Base-by-base conservation (phyloP, 1,140 invertebrate species). In the Melanaphis sacchari region DNA sequence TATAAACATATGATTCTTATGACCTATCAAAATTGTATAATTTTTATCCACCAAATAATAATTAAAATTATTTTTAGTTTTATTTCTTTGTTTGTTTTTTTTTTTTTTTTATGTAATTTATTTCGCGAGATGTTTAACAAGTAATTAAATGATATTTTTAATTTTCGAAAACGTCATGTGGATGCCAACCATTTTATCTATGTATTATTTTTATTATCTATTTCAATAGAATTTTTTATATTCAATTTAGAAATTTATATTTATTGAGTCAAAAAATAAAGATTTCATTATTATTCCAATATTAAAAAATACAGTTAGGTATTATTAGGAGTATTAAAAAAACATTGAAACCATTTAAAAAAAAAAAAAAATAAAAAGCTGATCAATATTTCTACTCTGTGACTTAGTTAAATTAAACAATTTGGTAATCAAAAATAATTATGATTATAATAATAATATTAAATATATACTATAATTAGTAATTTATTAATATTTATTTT, bases 171-270 rank as follows among this genome's bases (percentile, higher is more conserved):
- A 21, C 36, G 85, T 38, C 21, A 52, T 36, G 8, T 52, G n/a
- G n/a, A n/a, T 52, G 87, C 87, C 87, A 89, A 89, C n/a, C 43
- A 49, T 88, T 88, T 49, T n/a, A 24, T 38, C 36, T n/a, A 9
- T 66, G 59, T 15, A 66, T n/a, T 31, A 66, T 4, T n/a, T 15
- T 52, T 52, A n/a, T 89, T 21, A 52, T 89, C n/a, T 89, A 38
- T 36, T 38, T 52, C 26, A 22, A 52, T 52, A 36, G 22, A 52
- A 31, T 24, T 88, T 88, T 52, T 26, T 24, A 36, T 11, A 38
- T 52, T 87, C 41, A 11, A 43, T n/a, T 41, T 31, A 0, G 4
- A 84, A 31, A 11, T 11, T 0, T 41, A 40, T 15, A 31, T 21
- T 82, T 24, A 84, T 84, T 84, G 9, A 0, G 8, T 5, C 11